These are phyloP conservation scores for Drosophila antonietae DNA, from an alignment of 2,888 invertebrate genomes.

Conservation along the genomic window DNA sequence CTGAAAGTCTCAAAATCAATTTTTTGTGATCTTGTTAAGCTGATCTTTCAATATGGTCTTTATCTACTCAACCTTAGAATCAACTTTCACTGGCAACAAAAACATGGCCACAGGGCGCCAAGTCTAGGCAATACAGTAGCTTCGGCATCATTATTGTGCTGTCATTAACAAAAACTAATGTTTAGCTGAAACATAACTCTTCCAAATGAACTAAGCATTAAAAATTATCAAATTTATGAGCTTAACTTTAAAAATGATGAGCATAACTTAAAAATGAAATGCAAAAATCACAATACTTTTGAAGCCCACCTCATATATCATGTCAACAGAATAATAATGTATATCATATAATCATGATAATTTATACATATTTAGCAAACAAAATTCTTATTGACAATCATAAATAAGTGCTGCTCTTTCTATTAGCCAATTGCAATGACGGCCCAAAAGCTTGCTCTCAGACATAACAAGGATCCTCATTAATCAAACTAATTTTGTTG, in stretches of 20 bases:
- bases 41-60: not conserved
- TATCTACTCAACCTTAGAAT: not conserved
- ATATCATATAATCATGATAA: not conserved
- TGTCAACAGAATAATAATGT: too few species aligned
- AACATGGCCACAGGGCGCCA: too few species aligned
- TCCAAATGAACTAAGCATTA: too few species aligned
- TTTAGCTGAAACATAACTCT: too few species aligned
- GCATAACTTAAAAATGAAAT: too few species aligned
- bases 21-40: not conserved
- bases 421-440: not conserved
- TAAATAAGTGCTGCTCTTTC: not conserved
- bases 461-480: constrained; percentile 10
- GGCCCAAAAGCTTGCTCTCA: not conserved
- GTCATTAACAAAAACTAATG: too few species aligned
- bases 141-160: too few species aligned
- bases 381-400: not conserved
- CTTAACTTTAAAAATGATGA: too few species aligned
- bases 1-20: too few species aligned
- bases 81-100: too few species aligned
- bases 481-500: constrained; percentile 22
- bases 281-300: not conserved
- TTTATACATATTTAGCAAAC: not conserved
- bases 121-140: too few species aligned
- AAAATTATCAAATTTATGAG: too few species aligned
- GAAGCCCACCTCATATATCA: not conserved